Base-by-base conservation (phyloP, 2,113 vertebrate species). In the Otolemur garnettii region DNA sequence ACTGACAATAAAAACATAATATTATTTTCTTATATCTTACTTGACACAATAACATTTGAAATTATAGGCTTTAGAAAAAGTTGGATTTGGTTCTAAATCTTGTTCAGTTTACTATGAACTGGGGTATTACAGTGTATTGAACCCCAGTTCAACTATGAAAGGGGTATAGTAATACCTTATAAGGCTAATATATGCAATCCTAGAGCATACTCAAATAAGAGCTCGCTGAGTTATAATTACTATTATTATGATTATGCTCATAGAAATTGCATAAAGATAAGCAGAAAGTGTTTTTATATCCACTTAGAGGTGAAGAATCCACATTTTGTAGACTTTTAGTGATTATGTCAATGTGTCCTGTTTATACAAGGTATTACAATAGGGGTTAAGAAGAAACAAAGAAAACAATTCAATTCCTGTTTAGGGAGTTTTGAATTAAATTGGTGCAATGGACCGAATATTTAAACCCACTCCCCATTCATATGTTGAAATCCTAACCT, bases 1-100 rank as follows among this genome's bases (percentile, higher is more conserved):
- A 64, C 72, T 92, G 86, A 92, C 14, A 91, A 91, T 62, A 74
- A 94, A 62, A 80, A 77, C 3, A 84, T 18, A 62, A 7, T 60
- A 75, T 69, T 7, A 92, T 77, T 74, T 93, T 79, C 38, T 90
- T 93, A 45, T 22, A 66, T 59, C 7, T 77, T n/a, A 81, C 21
- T 85, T 95, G 21, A 42, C 8, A 78, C 53, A n/a, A 13, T 84
- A 64, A 30, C 57, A 88, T 18, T 68, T 96, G 64, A 24, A 17
- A 68, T n/a, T 69, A 59, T 79, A 24, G 28, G 55, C 55, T 93
- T 74, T 28, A 4, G 38, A 79, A 22, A 87, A 4, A 28, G 64
- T 68, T 87, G 30, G 19, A 38, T 75, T 85, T 60, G 24, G 9
- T 83, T 94, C 68, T 84, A 80, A 35, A 59, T 12, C 19, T 83